Evolutionary conservation across 1,140 invertebrate species (phyloP).

Genomic region (Diorhabda sublineata): DNA sequence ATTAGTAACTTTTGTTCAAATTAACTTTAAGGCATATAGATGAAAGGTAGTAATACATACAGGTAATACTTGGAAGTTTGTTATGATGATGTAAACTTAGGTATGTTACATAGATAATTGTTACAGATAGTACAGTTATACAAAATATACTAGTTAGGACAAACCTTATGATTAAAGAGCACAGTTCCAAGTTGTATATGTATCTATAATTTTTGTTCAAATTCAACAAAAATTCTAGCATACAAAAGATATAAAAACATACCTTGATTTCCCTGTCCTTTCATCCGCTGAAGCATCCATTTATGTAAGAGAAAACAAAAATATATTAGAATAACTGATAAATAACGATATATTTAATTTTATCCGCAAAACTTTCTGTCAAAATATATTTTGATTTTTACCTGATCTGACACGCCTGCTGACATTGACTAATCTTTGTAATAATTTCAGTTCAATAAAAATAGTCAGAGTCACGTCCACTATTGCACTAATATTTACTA

Average conservation of each 20-base stretch:
- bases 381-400: slow-evolving; percentile 48
- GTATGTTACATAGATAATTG: not conserved
- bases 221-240: not conserved
- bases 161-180: too few species aligned
- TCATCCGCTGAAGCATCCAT: slow-evolving; percentile 70
- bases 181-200: too few species aligned
- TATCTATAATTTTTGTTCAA: not conserved
- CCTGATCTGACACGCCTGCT: slow-evolving; percentile 67
- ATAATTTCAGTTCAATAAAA: slow-evolving; percentile 37
- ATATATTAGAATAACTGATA: slow-evolving; percentile 26
- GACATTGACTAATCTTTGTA: slow-evolving; percentile 57
- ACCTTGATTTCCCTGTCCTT: slow-evolving; percentile 83
- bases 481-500: slow-evolving; percentile 20
- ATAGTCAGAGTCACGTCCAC: slow-evolving; percentile 29
- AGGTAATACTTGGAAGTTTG: too few species aligned
- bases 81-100: not conserved
- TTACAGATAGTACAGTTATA: not conserved
- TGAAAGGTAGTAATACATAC: too few species aligned
- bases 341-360: slow-evolving; percentile 26
- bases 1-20: too few species aligned
- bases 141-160: too few species aligned
- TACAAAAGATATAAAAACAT: slow-evolving; percentile 42
- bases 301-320: slow-evolving; percentile 50
- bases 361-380: slow-evolving; percentile 28
- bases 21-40: too few species aligned